These are phyloP conservation scores for Leptodactylus fallax DNA, from an alignment of 2,797 vertebrate species.

Conservation along the genomic window DNA sequence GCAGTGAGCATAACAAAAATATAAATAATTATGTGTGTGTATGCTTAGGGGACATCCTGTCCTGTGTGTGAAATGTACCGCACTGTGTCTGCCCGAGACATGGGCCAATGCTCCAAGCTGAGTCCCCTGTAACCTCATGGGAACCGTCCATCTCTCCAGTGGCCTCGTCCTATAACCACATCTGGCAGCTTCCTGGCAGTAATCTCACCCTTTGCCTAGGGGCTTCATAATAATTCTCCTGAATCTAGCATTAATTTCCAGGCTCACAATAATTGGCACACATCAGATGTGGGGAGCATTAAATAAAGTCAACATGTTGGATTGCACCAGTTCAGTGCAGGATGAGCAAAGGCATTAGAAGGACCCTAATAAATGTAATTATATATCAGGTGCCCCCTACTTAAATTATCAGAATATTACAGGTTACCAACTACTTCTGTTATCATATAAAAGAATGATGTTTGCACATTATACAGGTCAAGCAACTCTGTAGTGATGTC, in stretches of 20 bases:
- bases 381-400: background rate
- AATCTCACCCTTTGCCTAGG: conserved; percentile 62
- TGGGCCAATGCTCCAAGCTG: conserved; percentile 28
- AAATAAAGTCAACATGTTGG: conserved; percentile 56
- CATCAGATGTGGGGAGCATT: conserved; percentile 48
- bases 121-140: conserved; percentile 43
- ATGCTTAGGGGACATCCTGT: conserved; percentile 30
- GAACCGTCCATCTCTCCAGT: conserved; percentile 52
- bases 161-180: conserved; percentile 59
- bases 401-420: background rate
- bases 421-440: background rate
- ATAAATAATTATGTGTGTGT: conserved; percentile 37
- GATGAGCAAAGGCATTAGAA: background rate
- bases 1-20: conserved; percentile 29
- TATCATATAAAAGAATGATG: background rate
- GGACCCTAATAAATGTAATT: background rate
- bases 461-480: too few species aligned
- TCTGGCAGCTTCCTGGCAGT: conserved; percentile 63
- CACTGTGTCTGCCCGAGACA: conserved; percentile 15
- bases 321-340: conserved; percentile 16
- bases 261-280: conserved; percentile 62
- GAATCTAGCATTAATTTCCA: conserved; percentile 64
- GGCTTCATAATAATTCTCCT: conserved; percentile 62
- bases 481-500: background rate
- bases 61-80: conserved; percentile 18